phyloP scores from a whole-genome alignment of 2,888 invertebrate species.

The Mellilla xanthometata region DNA sequence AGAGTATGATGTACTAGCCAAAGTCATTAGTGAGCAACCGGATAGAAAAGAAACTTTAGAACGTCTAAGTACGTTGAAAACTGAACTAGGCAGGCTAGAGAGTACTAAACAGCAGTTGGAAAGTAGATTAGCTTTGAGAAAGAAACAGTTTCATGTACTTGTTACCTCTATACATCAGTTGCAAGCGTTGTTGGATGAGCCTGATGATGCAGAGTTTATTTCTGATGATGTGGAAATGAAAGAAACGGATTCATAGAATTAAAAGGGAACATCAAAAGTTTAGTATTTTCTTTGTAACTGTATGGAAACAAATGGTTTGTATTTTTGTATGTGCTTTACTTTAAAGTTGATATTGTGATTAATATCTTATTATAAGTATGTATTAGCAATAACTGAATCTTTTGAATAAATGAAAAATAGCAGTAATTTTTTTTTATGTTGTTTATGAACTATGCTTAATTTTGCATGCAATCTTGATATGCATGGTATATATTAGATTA shows the following conservation, averaged over 20 bases:
- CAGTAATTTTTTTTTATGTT: too few species aligned
- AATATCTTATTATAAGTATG: too few species aligned
- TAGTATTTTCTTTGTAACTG: too few species aligned
- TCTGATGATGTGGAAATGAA: constrained; percentile 72
- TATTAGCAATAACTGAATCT: too few species aligned
- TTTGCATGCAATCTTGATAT: too few species aligned
- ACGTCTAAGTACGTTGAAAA: constrained; percentile 86
- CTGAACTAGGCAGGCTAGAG: constrained; percentile 87
- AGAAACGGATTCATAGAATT: constrained; percentile 41
- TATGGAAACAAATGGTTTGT: too few species aligned
- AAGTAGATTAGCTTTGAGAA: constrained; percentile 89
- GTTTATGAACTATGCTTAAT: too few species aligned
- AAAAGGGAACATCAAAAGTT: too few species aligned
- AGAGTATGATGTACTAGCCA: constrained; percentile 96
- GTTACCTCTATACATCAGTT: constrained; percentile 94
- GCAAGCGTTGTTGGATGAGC: constrained; percentile 90
- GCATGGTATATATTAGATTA: too few species aligned
- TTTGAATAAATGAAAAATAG: too few species aligned
- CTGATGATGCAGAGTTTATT: constrained; percentile 76
- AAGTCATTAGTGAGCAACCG: constrained; percentile 94
- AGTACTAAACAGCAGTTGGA: constrained; percentile 88
- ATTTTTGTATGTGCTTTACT: too few species aligned
- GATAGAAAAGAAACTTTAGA: constrained; percentile 91
- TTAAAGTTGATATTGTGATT: too few species aligned
- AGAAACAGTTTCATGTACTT: constrained; percentile 95